Base-by-base conservation (phyloP, 2,113 vertebrate genomes). In the Pipa parva region DNA sequence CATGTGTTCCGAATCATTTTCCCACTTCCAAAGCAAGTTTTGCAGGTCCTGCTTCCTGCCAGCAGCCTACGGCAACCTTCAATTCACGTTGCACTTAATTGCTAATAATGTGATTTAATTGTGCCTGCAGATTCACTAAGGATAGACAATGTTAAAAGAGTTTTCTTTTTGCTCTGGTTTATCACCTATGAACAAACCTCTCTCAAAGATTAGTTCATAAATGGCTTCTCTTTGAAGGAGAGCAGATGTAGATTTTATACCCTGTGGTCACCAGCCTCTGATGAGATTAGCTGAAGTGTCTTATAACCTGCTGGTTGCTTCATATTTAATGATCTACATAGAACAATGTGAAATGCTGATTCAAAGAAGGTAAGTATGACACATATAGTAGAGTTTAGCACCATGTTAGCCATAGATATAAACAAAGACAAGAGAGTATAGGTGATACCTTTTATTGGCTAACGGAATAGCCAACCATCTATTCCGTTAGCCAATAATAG, bases 161-260 rank as follows among this genome's bases (percentile, higher is more conserved):
- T 84, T n/a, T n/a, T n/a, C 85, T 63, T 78, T 80, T 82, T 81
- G 86, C 86, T 81, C 80, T 79, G 80, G 78, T 85, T 89, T 84
- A 87, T 89, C 90, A 91, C 84, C 80, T 84, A 86, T 84, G 79
- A 89, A 85, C 85, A 81, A 83, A 80, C 79, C 81, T 83, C 87
- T 91, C 85, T 89, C 84, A 88, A 80, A 76, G 85, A 89, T 86
- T 95, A 93, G 95, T 95, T 91, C 92, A 85, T 87, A 87, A 93
- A 90, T 92, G 92, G 92, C 91, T 92, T 90, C 81, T 87, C 91
- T 92, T 92, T 97, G 93, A 93, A 92, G 89, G 89, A 81, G 90
- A 97, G 92, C 95, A 98, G 93, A 97, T 97, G 94, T 97, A 92
- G 90, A 97, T 98, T 98, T 98, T 95, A 97, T 99, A 97, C 94